phyloP scores from a whole-genome alignment of 1,140 invertebrate species.

The Drosophila micromelanica region DNA sequence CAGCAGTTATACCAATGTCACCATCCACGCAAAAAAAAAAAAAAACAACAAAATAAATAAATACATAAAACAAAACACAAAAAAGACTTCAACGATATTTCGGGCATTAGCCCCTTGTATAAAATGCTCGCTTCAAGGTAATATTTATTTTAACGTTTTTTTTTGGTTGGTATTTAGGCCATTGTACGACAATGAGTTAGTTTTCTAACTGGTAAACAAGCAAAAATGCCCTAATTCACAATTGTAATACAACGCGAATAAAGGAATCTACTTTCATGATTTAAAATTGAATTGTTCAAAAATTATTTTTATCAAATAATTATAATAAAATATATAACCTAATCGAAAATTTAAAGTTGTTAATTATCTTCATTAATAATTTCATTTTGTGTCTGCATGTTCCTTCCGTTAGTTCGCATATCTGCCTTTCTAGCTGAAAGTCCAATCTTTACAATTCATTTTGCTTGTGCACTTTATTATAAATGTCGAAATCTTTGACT shows the following conservation, averaged over 20 bases:
- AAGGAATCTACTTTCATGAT: too few relatives aligned
- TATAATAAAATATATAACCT: too few relatives aligned
- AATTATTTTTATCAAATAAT: too few relatives aligned
- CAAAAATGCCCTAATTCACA: slow-evolving; percentile 15
- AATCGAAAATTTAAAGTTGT: too few relatives aligned
- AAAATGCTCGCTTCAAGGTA: slow-evolving; percentile 47
- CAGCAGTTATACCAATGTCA: slow-evolving; percentile 73
- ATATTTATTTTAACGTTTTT: slow-evolving; percentile 39
- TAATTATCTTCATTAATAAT: too few relatives aligned
- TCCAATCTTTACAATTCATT: too few relatives aligned
- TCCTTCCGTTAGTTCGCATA: too few relatives aligned
- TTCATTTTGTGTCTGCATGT: too few relatives aligned
- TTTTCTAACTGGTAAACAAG: slow-evolving; percentile 9
- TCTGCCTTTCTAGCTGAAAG: too few relatives aligned
- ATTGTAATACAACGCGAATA: not conserved
- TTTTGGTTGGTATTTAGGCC: slow-evolving; percentile 37
- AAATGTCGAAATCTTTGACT: not conserved
- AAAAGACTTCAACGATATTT: slow-evolving; percentile 39
- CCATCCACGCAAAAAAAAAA: slow-evolving; percentile 35
- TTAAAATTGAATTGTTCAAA: too few relatives aligned
- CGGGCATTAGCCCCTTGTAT: slow-evolving; percentile 48
- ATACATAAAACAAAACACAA: slow-evolving; percentile 28
- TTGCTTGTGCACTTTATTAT: not conserved
- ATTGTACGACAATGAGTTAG: slow-evolving; percentile 38
- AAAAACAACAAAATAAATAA: slow-evolving; percentile 6